A percentile compares a stretch with the other conserved stretches of the same genome.
These are phyloP conservation scores for Seriola dumerili DNA, from an alignment of 2,113 vertebrate species.

Conservation along the genomic window DNA sequence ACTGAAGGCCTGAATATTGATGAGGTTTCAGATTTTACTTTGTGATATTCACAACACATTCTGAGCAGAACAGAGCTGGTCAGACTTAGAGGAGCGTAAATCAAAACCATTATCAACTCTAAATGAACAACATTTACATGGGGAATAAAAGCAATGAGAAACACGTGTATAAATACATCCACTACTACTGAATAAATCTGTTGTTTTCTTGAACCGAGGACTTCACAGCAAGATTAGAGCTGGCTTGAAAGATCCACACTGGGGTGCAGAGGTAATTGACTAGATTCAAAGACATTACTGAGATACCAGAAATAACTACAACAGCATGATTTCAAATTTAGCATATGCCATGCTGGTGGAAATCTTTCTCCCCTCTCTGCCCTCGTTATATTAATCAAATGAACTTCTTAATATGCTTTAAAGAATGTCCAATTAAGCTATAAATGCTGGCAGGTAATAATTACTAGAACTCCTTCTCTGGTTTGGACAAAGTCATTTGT, in stretches of 20 bases:
- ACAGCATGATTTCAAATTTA: constrained; percentile 54
- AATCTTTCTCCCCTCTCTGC: constrained; percentile 35
- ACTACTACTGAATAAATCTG: constrained; percentile 23
- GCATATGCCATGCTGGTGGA: constrained; percentile 36
- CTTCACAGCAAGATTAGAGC: constrained; percentile 26
- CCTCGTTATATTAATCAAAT: constrained; percentile 54
- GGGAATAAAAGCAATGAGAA: constrained; percentile 1
- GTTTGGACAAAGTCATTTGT: constrained; percentile 55
- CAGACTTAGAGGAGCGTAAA: constrained; percentile 30
- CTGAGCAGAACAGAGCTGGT: constrained; percentile 28
- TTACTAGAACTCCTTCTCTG: constrained; percentile 50
- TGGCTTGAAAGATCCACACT: constrained; percentile 42
- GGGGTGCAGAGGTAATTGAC: constrained; percentile 57
- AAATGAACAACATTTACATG: constrained; percentile 37
- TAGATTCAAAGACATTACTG: constrained; percentile 56
- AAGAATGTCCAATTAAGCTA: constrained; percentile 50
- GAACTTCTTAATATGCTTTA: constrained; percentile 45
- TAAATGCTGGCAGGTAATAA: constrained; percentile 66
- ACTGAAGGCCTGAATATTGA: constrained; percentile 57
- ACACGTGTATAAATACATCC: neutral
- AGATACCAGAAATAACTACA: constrained; percentile 59
- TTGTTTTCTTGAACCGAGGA: constrained; percentile 37
- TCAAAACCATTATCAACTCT: constrained; percentile 17
- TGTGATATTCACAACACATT: constrained; percentile 32
- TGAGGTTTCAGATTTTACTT: constrained; percentile 37